Conservation (phyloP, 1,140 invertebrate genomes). For the Drosophila insularis region DNA sequence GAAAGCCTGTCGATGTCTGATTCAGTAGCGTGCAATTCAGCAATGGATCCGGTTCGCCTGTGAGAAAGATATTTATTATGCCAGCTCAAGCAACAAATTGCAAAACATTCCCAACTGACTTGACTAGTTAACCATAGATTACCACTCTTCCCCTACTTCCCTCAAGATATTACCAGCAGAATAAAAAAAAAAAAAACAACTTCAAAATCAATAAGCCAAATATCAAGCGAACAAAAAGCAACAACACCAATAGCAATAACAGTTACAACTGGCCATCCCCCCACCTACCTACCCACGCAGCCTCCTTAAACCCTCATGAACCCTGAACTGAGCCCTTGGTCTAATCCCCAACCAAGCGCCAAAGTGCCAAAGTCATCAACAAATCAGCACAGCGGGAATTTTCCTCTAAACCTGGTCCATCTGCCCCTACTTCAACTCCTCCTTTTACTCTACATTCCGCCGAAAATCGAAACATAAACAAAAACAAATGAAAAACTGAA, state of each 20-base stretch:
- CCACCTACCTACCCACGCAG: too few relatives aligned
- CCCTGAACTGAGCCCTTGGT: not conserved
- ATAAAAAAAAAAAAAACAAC: constrained; percentile 4
- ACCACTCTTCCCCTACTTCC: not conserved
- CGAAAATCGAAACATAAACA: constrained; percentile 2
- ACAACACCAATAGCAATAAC: not conserved
- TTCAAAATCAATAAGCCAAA: constrained; percentile 65
- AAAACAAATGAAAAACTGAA: constrained; percentile 5
- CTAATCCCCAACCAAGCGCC: constrained; percentile 48
- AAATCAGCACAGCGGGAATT: constrained; percentile 58
- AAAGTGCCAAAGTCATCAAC: constrained; percentile 72
- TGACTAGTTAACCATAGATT: not conserved
- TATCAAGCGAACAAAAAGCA: constrained; percentile 18
- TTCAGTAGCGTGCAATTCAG: constrained; percentile 91
- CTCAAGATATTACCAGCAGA: not conserved
- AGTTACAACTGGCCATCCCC: not conserved
- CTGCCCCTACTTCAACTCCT: not conserved
- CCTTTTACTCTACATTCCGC: not conserved
- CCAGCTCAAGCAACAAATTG: constrained; percentile 61
- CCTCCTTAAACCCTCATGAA: not conserved
- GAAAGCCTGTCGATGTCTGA: constrained; percentile 89
- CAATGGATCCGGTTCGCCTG: constrained; percentile 90
- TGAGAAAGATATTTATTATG: constrained; percentile 49
- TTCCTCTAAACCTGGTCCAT: not conserved
- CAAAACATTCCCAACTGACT: constrained; percentile 5